Conservation (phyloP, 2,797 vertebrate species). For the Betta splendens region DNA sequence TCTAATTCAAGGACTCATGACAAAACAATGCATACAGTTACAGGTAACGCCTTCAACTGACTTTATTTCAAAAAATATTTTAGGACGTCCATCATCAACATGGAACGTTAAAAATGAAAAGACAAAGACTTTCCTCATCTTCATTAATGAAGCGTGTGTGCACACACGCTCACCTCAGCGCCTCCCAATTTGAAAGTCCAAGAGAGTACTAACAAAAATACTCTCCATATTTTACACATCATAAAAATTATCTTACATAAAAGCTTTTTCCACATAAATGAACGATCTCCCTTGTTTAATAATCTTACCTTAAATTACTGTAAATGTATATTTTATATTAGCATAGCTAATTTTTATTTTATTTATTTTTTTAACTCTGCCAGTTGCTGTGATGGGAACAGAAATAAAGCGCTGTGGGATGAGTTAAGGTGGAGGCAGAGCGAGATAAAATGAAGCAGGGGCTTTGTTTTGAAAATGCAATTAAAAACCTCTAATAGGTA, state of each 20-base stretch:
- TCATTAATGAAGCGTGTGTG: not conserved
- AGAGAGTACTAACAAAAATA: slow-evolving; percentile 84
- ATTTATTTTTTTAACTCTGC: no score
- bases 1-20: not conserved
- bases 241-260: slow-evolving; percentile 71
- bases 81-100: not conserved
- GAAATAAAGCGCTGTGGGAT: no score
- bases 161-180: slow-evolving; percentile 11
- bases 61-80: not conserved
- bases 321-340: slow-evolving; percentile 39
- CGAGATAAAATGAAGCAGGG: no score
- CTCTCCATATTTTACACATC: slow-evolving; percentile 76
- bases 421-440: no score
- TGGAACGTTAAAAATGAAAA: slow-evolving; percentile 6
- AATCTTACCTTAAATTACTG: slow-evolving; percentile 45
- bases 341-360: no score
- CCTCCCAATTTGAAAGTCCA: slow-evolving; percentile 75
- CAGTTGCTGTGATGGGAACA: no score
- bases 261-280: slow-evolving; percentile 66
- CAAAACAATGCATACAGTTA: slow-evolving; percentile 1
- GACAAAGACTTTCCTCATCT: slow-evolving; percentile 2
- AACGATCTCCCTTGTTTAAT: slow-evolving; percentile 59
- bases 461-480: no score
- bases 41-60: not conserved
- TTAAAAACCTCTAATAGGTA: no score